phyloP scores from a whole-genome alignment of 1,140 invertebrate genomes.

The Drosophila bocqueti region DNA sequence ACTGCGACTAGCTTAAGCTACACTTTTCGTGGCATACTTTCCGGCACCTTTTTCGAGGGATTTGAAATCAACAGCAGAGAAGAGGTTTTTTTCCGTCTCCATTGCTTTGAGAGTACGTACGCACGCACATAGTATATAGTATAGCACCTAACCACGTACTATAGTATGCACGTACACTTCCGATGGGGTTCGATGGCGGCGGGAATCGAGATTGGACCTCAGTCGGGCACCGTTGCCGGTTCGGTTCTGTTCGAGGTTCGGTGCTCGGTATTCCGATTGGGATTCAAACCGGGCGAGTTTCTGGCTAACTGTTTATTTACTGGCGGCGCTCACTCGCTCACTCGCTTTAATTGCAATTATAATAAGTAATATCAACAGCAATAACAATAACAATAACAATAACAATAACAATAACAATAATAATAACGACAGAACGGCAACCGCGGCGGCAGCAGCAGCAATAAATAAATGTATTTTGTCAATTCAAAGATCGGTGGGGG shows the following conservation, averaged over 20 bases:
- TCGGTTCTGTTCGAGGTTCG: conserved; percentile 51
- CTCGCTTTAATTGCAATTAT: conserved; percentile 72
- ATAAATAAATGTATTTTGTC: conserved; percentile 67
- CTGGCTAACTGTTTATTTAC: conserved; percentile 29
- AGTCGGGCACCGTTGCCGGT: conserved; percentile 58
- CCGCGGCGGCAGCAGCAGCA: conserved; percentile 7
- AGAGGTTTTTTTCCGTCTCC: background rate
- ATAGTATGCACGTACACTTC: conserved; percentile 9
- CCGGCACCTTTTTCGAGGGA: background rate
- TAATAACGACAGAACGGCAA: conserved; percentile 6
- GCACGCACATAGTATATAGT: background rate
- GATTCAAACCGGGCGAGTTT: background rate
- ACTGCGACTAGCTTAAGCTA: no score
- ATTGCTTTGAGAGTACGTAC: background rate
- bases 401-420: conserved; percentile 19
- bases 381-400: conserved; percentile 34
- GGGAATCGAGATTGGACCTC: conserved; percentile 22
- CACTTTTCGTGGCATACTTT: background rate
- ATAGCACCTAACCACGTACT: background rate
- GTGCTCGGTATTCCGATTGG: conserved; percentile 23
- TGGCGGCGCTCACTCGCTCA: conserved; percentile 11
- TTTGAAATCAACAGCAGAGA: background rate
- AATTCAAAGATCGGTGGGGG: conserved; percentile 45
- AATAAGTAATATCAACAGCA: conserved; percentile 47
- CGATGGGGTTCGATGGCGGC: conserved; percentile 28